phyloP scores from a whole-genome alignment of 2,113 vertebrate species.

The Nothocercus nigrocapillus region DNA sequence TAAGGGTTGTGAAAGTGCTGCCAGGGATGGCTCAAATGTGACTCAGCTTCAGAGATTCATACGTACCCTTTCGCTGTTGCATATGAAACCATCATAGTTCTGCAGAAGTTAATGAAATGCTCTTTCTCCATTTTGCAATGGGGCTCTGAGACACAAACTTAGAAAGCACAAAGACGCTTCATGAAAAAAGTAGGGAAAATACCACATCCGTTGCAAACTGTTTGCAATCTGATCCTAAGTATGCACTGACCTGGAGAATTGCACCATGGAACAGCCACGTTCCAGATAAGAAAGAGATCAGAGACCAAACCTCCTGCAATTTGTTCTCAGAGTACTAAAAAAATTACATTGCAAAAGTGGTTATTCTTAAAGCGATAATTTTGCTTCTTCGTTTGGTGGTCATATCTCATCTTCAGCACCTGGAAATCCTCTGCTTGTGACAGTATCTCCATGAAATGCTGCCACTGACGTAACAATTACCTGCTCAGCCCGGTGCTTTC shows the following conservation, averaged over 20 bases:
- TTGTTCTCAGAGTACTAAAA: conserved; percentile 9
- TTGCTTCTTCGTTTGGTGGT: conserved; percentile 19
- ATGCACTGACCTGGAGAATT: neutral
- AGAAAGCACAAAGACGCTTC: neutral
- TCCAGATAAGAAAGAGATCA: neutral
- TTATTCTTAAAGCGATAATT: conserved; percentile 38
- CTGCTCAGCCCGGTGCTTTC: conserved; percentile 35
- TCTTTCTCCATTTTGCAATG: neutral
- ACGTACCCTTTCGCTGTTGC: neutral
- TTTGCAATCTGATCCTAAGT: neutral
- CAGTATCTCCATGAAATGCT: conserved; percentile 56
- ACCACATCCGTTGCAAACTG: neutral
- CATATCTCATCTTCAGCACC: conserved; percentile 53
- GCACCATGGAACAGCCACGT: neutral
- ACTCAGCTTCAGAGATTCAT: neutral
- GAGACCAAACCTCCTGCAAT: neutral
- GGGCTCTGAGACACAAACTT: neutral
- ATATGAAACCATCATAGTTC: neutral
- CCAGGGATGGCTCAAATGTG: neutral
- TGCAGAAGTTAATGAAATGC: neutral
- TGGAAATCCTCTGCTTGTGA: conserved; percentile 1
- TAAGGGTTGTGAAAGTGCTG: neutral
- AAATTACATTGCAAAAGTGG: neutral
- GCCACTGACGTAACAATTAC: conserved; percentile 65
- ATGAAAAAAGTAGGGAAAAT: neutral